phyloP scores from a whole-genome alignment of 1,140 invertebrate genomes.

The Platyura marginata region DNA sequence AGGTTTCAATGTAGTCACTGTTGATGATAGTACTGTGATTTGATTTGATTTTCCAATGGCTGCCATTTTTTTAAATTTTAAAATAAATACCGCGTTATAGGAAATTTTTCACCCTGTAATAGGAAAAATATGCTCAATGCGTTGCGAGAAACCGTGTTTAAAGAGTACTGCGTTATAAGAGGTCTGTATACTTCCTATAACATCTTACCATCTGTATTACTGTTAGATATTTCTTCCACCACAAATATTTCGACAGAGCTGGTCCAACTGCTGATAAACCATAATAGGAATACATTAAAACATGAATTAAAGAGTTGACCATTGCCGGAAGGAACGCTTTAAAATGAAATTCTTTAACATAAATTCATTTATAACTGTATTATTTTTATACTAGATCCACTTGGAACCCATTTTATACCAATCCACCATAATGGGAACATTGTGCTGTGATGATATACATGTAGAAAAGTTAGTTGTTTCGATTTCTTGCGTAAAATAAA shows the following conservation, averaged over 20 bases:
- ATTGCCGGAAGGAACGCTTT: constrained; percentile 69
- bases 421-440: constrained; percentile 94
- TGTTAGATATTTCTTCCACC: constrained; percentile 92
- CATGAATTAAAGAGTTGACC: constrained; percentile 81
- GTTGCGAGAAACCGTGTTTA: too few relatives aligned
- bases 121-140: neutral
- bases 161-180: too few relatives aligned
- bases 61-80: neutral
- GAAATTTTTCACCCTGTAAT: neutral
- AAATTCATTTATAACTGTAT: too few relatives aligned
- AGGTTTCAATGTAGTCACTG: too few relatives aligned
- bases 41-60: too few relatives aligned
- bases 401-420: constrained; percentile 89
- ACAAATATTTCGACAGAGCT: constrained; percentile 55
- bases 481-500: constrained; percentile 79
- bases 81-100: neutral
- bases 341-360: neutral
- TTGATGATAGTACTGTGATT: too few relatives aligned
- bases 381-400: constrained; percentile 82
- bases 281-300: constrained; percentile 90
- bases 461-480: constrained; percentile 72
- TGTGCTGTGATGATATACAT: constrained; percentile 82
- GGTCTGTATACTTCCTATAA: too few relatives aligned
- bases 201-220: constrained; percentile 47
- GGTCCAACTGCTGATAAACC: constrained; percentile 68